Conservation (phyloP, 1,140 invertebrate genomes). For the Littorina saxatilis region DNA sequence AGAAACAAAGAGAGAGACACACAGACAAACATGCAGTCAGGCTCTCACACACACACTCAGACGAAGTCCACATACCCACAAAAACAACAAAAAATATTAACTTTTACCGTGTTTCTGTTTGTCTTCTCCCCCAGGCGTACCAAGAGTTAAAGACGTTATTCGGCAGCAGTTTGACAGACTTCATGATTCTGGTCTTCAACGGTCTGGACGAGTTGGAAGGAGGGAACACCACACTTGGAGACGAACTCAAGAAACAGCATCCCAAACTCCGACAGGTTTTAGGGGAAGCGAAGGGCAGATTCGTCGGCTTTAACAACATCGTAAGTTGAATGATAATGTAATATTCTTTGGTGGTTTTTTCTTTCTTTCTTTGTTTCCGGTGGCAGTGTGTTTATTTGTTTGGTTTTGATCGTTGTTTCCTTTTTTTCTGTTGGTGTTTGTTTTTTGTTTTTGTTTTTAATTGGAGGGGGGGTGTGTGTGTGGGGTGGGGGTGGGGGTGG, state of each 20-base stretch:
- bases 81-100: too few relatives aligned
- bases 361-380: too few relatives aligned
- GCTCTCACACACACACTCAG: not conserved
- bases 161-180: not conserved
- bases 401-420: too few relatives aligned
- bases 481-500: too few relatives aligned
- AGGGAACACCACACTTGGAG: not conserved
- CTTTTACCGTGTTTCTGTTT: not conserved
- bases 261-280: constrained; percentile 22
- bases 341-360: too few relatives aligned
- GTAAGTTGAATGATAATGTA: too few relatives aligned
- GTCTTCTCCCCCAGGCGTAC: constrained; percentile 2
- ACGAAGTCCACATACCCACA: not conserved
- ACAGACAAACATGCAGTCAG: too few relatives aligned
- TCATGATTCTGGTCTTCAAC: constrained; percentile 32
- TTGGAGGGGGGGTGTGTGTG: too few relatives aligned
- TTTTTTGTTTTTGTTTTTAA: too few relatives aligned
- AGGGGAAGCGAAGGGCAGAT: not conserved
- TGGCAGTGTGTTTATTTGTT: too few relatives aligned
- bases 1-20: too few relatives aligned
- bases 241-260: not conserved
- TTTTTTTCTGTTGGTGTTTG: too few relatives aligned
- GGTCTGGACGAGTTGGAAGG: constrained; percentile 20
- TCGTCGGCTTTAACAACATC: constrained; percentile 15
- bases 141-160: constrained; percentile 11